Evolutionary conservation across 2,888 invertebrate species (phyloP).

Genomic region (Phytoseiulus persimilis): DNA sequence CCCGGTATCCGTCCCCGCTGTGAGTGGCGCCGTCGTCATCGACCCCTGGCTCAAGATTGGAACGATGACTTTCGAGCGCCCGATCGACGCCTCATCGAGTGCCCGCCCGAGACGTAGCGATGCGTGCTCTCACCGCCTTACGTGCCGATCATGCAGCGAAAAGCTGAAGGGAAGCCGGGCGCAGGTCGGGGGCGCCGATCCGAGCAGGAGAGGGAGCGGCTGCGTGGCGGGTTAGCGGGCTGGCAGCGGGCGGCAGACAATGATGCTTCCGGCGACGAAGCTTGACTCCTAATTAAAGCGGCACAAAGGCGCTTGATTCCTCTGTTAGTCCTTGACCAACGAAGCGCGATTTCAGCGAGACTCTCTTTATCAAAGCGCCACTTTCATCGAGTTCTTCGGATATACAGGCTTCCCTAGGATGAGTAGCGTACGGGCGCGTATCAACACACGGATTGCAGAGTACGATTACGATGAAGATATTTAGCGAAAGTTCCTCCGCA

Average conservation of each 20-base stretch:
- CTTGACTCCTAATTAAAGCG: constrained; percentile 5
- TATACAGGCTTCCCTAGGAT: neutral
- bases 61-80: neutral
- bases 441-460: neutral
- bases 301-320: neutral
- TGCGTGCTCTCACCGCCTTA: neutral
- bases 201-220: neutral
- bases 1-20: too few relatives aligned
- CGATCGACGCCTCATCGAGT: neutral
- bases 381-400: neutral
- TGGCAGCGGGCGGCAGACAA: neutral
- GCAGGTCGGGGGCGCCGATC: neutral
- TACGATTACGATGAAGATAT: neutral
- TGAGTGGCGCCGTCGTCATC: neutral
- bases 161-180: neutral
- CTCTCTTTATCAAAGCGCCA: neutral
- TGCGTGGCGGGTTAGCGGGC: neutral
- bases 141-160: neutral
- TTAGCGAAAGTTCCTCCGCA: neutral
- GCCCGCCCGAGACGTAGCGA: neutral
- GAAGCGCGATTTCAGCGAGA: neutral
- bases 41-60: neutral
- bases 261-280: neutral
- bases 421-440: neutral
- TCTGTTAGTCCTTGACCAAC: neutral